Evolutionary conservation across 2,888 invertebrate species (phyloP), one percentile per base, ranked within the genome.

Genomic region (Pardosa pseudoannulata): DNA sequence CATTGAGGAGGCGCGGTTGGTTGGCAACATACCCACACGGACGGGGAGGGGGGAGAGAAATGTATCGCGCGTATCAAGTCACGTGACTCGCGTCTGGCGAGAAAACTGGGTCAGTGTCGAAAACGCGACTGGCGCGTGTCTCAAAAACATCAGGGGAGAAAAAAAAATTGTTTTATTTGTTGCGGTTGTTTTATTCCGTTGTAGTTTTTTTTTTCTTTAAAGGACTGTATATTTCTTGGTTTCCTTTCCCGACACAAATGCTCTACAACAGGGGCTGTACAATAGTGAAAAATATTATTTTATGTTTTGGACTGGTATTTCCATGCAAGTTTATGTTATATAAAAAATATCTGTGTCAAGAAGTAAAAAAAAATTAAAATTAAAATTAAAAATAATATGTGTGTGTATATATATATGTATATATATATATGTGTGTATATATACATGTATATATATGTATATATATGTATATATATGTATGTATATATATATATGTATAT

Each of bases 71-170:
- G 29, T 56, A 39, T 11, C 11, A 1, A n/a, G 31, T 79, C 79
- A 74, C 81, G 81, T 68, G 81, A 68, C 74, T 32, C 27, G n/a
- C 27, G 81, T 81, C 81, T 81, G 41, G 39, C 2, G 27, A n/a
- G 64, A 27, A 81, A 68, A 56, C 28, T 81, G 41, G 81, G 75
- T 75, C 75, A 75, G 65, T 56, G 56, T 32, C 50, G 39, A 29
- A 73, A 74, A 28, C 74, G 39, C 74, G 81, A 50, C 73, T 29
- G 50, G 36, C 74, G 50, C 74, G 74, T 81, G 81, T 19, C 62
- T 65, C 65, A 31, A 65, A 68, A 81, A 70, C 70, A 74, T 67
- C 68, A 65, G 23, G 9, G 9, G 23, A 36, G 9, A 23, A 56
- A 2, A 56, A 23, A 56, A 6, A 23, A n/a, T n/a, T n/a, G n/a